phyloP scores from a whole-genome alignment of 2,797 vertebrate species.

The Eulemur rubriventer region DNA sequence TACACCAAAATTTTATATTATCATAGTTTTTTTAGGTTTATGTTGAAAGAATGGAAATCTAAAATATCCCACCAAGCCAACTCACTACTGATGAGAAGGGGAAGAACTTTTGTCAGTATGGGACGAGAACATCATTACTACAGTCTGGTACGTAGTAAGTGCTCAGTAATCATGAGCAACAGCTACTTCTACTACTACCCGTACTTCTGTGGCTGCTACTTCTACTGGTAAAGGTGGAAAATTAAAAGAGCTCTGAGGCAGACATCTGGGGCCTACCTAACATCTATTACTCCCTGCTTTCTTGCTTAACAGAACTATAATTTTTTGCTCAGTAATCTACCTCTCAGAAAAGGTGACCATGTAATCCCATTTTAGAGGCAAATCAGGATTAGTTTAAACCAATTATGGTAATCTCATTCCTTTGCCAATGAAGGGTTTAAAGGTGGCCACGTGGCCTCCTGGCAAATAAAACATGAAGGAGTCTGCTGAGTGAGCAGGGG shows the following conservation, averaged over 20 bases:
- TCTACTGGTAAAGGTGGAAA: not conserved
- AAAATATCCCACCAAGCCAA: constrained; percentile 13
- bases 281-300: not conserved
- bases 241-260: not conserved
- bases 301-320: constrained; percentile 13
- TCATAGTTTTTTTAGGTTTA: constrained; percentile 10
- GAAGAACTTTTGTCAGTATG: not conserved
- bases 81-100: not conserved
- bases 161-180: not conserved
- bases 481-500: not conserved
- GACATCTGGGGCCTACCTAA: not conserved
- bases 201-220: not conserved
- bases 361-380: not conserved
- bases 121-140: not conserved
- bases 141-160: not conserved
- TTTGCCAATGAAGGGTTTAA: not conserved
- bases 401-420: not conserved
- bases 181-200: not conserved
- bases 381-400: constrained; percentile 10
- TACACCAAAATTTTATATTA: not conserved
- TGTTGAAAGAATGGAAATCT: not conserved
- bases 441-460: not conserved
- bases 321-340: constrained; percentile 5
- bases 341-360: not conserved
- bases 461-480: not conserved